A percentile compares a stretch with the other conserved stretches of the same genome.
These are phyloP conservation scores for Leptura quadrifasciata DNA, from an alignment of 2,888 invertebrate genomes.

Conservation along the genomic window DNA sequence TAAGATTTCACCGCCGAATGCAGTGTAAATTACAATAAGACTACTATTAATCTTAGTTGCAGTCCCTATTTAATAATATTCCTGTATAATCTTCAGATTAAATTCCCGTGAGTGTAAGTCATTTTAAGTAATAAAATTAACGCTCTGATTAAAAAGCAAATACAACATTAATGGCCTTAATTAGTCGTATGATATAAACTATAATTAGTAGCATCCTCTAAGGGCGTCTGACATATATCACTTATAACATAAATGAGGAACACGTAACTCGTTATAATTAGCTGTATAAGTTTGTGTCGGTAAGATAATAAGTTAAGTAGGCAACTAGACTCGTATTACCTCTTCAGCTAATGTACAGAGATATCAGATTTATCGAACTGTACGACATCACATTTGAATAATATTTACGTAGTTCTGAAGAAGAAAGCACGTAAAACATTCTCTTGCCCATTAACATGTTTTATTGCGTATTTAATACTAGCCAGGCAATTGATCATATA, in stretches of 20 bases:
- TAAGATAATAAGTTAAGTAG: constrained; percentile 22
- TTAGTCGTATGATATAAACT: constrained; percentile 12
- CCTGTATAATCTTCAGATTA: neutral
- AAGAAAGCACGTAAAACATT: constrained; percentile 34
- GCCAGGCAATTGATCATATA: constrained; percentile 28
- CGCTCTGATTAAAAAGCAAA: neutral
- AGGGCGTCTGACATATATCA: constrained; percentile 14
- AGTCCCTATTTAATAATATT: neutral
- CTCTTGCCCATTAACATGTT: constrained; percentile 39
- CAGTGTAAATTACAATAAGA: too few species aligned
- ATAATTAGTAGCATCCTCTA: constrained; percentile 15
- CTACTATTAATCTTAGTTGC: too few species aligned
- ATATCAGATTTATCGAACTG: constrained; percentile 26
- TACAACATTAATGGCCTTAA: neutral
- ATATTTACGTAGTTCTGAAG: constrained; percentile 7
- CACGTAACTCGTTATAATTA: constrained; percentile 6
- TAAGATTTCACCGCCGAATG: too few species aligned
- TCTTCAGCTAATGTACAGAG: neutral
- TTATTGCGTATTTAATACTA: constrained; percentile 41
- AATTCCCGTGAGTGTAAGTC: neutral
- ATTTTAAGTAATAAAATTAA: neutral
- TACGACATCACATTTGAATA: constrained; percentile 27
- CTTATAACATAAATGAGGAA: constrained; percentile 13
- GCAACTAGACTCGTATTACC: constrained; percentile 15
- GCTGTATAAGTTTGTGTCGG: constrained; percentile 10